Conservation (phyloP, 1,140 invertebrate species). For the Chironomus tepperi region DNA sequence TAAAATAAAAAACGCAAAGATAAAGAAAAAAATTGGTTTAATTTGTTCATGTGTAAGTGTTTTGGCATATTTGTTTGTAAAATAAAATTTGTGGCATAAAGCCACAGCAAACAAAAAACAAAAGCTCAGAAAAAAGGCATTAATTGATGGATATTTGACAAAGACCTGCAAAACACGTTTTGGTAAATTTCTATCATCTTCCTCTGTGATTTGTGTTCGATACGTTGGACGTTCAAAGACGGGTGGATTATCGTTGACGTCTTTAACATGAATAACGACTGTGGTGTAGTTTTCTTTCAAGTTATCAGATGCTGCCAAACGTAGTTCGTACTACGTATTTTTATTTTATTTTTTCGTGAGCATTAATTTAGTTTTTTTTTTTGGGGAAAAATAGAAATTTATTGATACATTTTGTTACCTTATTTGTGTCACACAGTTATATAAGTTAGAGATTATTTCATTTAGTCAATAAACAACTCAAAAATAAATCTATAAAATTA, state of each 20-base stretch:
- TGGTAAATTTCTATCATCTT: constrained; percentile 87
- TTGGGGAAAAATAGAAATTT: too few species aligned
- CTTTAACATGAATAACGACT: constrained; percentile 91
- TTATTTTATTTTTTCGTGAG: too few species aligned
- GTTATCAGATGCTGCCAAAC: constrained; percentile 88
- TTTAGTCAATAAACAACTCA: too few species aligned
- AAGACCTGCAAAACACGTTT: constrained; percentile 86
- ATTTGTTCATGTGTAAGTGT: background rate
- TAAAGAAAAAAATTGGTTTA: background rate
- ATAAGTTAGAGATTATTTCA: too few species aligned
- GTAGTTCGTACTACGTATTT: constrained; percentile 74
- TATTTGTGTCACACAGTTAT: too few species aligned
- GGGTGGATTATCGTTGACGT: constrained; percentile 80
- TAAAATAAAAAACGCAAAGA: too few species aligned
- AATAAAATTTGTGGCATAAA: constrained; percentile 26
- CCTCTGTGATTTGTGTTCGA: constrained; percentile 89
- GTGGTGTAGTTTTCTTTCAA: constrained; percentile 93
- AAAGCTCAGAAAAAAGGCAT: constrained; percentile 34
- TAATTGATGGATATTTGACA: background rate
- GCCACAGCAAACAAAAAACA: constrained; percentile 29
- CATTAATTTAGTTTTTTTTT: too few species aligned
- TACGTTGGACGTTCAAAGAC: constrained; percentile 90
- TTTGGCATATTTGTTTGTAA: constrained; percentile 16
- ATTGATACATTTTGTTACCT: too few species aligned
- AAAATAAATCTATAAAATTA: too few species aligned